These are phyloP conservation scores for Quiscalus mexicanus DNA, from an alignment of 2,113 vertebrate species.

Conservation along the genomic window DNA sequence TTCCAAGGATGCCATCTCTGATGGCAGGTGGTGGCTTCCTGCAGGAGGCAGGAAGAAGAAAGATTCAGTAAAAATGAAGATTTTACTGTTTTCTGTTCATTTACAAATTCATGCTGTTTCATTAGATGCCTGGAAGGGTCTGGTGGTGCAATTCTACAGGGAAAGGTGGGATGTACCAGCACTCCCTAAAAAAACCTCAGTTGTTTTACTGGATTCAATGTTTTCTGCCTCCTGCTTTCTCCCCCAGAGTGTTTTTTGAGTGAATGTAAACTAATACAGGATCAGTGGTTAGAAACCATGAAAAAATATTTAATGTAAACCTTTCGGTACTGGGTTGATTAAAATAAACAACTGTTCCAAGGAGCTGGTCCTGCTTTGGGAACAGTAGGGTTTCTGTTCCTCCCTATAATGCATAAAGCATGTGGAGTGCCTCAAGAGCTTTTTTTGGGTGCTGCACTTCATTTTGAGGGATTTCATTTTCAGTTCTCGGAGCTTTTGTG, in stretches of 20 bases:
- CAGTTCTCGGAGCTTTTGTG: neutral
- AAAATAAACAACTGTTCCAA: neutral
- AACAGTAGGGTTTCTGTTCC: conserved; percentile 36
- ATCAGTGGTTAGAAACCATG: neutral
- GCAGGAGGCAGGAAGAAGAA: neutral
- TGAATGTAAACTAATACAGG: neutral
- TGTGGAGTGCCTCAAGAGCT: neutral
- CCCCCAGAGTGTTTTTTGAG: neutral
- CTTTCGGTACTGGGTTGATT: neutral
- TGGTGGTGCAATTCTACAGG: neutral
- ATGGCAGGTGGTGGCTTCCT: neutral
- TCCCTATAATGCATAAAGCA: neutral
- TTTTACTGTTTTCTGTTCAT: neutral
- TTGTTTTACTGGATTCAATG: neutral
- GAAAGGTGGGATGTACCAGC: neutral
- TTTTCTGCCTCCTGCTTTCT: neutral
- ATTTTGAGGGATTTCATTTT: neutral
- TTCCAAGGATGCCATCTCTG: neutral
- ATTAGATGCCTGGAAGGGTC: neutral
- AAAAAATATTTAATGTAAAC: neutral
- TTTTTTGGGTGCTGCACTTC: neutral
- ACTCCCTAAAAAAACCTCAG: neutral
- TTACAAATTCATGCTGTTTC: neutral
- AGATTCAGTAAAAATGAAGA: neutral
- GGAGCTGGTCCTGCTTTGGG: neutral